These are phyloP conservation scores for Sciurus carolinensis DNA, from an alignment of 2,797 vertebrate species.

Conservation along the genomic window DNA sequence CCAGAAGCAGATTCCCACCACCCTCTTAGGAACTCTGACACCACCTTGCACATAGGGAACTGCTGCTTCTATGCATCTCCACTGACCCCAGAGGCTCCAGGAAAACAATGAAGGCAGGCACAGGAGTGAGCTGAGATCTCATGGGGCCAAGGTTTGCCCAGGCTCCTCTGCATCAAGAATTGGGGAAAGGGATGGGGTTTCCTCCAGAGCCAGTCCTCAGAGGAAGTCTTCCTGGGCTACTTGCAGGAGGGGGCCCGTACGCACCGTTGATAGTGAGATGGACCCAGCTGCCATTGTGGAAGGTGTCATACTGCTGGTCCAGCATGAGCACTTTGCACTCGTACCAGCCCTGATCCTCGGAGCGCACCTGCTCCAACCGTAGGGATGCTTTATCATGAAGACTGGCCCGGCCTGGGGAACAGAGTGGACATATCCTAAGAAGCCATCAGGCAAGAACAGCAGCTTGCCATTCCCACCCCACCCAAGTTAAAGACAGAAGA, in stretches of 20 bases:
- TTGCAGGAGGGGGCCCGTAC: slow-evolving; percentile 72
- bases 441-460: accelerated
- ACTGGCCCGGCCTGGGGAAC: slow-evolving; percentile 93
- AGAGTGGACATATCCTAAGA: background rate
- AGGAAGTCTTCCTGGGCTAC: background rate
- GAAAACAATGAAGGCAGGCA: accelerated
- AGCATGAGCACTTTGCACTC: slow-evolving; percentile 99
- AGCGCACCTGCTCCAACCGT: slow-evolving; percentile 97
- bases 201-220: background rate
- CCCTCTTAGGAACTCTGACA: background rate
- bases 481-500: background rate
- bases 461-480: too few species aligned
- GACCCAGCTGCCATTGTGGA: slow-evolving; percentile 99
- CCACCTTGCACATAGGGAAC: background rate
- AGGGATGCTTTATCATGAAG: slow-evolving; percentile 98
- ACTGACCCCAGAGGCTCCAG: background rate
- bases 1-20: background rate
- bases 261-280: slow-evolving; percentile 98
- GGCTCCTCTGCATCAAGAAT: background rate
- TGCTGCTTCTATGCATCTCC: background rate
- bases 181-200: background rate
- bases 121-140: background rate
- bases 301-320: slow-evolving; percentile 99
- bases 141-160: too few species aligned
- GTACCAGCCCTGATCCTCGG: slow-evolving; percentile 99